phyloP scores from a whole-genome alignment of 2,888 invertebrate genomes.

The Nasonia oneida region DNA sequence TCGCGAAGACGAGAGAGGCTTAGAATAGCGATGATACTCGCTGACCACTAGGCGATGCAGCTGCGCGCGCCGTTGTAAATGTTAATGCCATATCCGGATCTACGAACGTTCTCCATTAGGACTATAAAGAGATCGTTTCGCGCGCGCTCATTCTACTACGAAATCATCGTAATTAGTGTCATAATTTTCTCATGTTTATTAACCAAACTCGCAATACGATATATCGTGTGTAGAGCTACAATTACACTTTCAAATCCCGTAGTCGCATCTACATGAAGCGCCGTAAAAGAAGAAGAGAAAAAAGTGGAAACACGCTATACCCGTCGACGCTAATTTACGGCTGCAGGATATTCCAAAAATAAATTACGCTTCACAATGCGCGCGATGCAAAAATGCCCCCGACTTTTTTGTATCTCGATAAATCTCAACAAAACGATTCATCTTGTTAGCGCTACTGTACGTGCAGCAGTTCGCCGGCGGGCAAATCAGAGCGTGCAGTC shows the following conservation, averaged over 20 bases:
- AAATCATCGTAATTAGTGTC: neutral
- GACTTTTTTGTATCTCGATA: neutral
- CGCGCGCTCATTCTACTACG: neutral
- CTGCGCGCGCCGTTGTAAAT: neutral
- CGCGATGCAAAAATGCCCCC: conserved; percentile 7
- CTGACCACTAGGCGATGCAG: neutral
- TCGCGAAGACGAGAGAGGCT: neutral
- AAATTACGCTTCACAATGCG: neutral
- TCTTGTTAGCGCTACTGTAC: conserved; percentile 14
- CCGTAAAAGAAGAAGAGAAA: neutral
- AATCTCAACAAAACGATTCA: conserved; percentile 23
- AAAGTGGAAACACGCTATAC: neutral
- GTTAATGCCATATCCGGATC: neutral
- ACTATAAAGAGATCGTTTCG: neutral
- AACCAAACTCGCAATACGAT: neutral
- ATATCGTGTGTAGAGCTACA: neutral
- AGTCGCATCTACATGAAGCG: neutral
- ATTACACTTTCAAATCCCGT: conserved; percentile 1
- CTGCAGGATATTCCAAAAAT: conserved; percentile 1
- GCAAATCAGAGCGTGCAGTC: conserved; percentile 20
- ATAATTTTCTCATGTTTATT: conserved; percentile 23
- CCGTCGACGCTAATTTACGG: neutral
- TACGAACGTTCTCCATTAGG: neutral
- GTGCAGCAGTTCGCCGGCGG: too few relatives aligned
- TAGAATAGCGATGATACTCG: neutral